Evolutionary conservation across 2,888 invertebrate genomes (phyloP).

Genomic region (Alentia gelatinosa): DNA sequence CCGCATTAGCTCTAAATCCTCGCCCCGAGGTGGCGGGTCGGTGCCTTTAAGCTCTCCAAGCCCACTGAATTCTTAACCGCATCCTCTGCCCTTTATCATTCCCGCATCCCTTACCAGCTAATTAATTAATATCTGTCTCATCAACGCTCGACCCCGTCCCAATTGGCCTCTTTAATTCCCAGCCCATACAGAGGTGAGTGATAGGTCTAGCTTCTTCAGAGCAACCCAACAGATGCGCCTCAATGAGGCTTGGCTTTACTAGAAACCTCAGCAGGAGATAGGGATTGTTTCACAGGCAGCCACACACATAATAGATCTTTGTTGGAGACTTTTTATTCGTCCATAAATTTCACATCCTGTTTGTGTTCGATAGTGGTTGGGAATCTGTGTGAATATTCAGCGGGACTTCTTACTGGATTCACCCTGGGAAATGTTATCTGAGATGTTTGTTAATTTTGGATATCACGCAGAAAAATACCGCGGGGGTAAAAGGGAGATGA

Average conservation of each 20-base stretch:
- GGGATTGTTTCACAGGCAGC: not conserved
- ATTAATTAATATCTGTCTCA: slow-evolving; percentile 14
- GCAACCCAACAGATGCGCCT: not conserved
- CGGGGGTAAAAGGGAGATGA: no score
- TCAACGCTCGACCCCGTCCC: not conserved
- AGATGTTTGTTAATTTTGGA: slow-evolving; percentile 1
- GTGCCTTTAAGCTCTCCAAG: no score
- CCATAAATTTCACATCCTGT: not conserved
- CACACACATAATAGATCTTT: slow-evolving; percentile 1
- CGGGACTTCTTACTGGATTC: not conserved
- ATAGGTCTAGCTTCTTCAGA: not conserved
- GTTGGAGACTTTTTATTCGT: not conserved
- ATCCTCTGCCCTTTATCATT: no score
- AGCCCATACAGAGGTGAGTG: not conserved
- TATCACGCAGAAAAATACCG: no score
- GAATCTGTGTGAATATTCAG: not conserved
- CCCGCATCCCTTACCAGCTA: not conserved
- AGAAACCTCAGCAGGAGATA: not conserved
- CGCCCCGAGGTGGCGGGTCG: no score
- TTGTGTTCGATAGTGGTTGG: not conserved
- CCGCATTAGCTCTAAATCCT: no score
- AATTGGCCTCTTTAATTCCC: not conserved
- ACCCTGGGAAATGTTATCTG: not conserved
- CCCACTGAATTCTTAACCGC: no score
- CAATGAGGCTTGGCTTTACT: not conserved